Evolutionary conservation across 2,888 invertebrate genomes (phyloP), one percentile per base, ranked within the genome.

Genomic region (Brachyptera putata): DNA sequence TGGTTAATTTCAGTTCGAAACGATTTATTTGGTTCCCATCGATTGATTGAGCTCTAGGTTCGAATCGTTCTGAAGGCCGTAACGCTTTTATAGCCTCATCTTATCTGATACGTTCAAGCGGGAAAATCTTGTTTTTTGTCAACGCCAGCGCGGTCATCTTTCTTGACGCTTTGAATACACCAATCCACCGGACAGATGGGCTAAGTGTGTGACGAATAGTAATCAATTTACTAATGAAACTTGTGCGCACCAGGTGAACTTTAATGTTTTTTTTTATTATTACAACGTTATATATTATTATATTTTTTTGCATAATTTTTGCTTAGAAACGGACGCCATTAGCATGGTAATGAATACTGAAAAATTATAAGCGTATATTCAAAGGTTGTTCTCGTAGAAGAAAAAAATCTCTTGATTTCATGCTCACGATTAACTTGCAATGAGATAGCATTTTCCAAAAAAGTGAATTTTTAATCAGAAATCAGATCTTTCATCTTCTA

Each of bases 221-320:
- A 53, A 53, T 34, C 53, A 53, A 53, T 53, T 53, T 22, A 16
- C 53, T 53, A 53, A 53, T 53, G 53, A 53, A 53, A 53, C 53
- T 36, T 36, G 34, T 22, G 30, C 50, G 30, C 50, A 30, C 48
- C 58, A 58, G 49, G 37, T 49, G 48, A 49, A 49, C 49, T n/a
- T 50, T 58, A 37, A 3, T 56, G 55, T 18, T 55, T 48, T 34
- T 48, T 34, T 34, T 55, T 21, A 5, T 16, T 55, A 39, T 26
- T 7, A 14, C 18, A 57, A 21, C 26, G 24, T 43, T 57, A n/a
- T 25, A 14, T 18, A 25, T 49, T 24, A 58, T 37, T n/a, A 22
- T 49, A 25, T 58, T 53, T 53, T 49, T 53, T 53, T 53, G 53
- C 53, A 36, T 36, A 53, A 46, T 24, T 34, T 53, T n/a, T n/a